Evolutionary conservation across 2,113 vertebrate species (phyloP).

Genomic region (Python bivittatus): DNA sequence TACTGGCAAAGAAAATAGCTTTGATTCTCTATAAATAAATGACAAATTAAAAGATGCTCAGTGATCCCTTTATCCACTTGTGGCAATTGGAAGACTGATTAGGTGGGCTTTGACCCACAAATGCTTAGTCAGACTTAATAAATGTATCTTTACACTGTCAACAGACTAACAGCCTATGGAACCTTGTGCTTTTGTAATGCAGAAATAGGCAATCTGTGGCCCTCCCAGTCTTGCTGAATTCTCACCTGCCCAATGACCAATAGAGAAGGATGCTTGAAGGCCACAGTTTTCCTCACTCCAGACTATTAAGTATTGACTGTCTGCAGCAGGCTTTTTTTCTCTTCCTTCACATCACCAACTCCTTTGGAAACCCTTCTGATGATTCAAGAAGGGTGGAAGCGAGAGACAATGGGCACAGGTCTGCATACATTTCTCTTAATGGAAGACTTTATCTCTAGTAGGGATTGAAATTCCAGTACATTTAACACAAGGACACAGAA

Average conservation of each 20-base stretch:
- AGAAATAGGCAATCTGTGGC: neutral
- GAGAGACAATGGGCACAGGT: neutral
- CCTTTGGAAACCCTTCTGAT: neutral
- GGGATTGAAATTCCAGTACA: conserved; percentile 5
- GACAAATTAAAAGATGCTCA: too few relatives aligned
- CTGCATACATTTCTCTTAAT: neutral
- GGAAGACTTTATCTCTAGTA: conserved; percentile 14
- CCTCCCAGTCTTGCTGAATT: neutral
- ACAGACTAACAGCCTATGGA: neutral
- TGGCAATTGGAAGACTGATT: too few relatives aligned
- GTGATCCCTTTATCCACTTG: too few relatives aligned
- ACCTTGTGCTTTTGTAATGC: neutral
- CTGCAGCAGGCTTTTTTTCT: neutral
- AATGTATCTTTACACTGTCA: neutral
- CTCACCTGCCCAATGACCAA: neutral
- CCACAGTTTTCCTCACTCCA: neutral
- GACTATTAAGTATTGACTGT: neutral
- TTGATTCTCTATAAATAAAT: too few relatives aligned
- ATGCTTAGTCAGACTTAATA: neutral
- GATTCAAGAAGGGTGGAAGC: neutral
- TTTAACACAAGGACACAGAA: conserved; percentile 14
- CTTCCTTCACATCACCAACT: neutral
- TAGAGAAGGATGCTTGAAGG: neutral
- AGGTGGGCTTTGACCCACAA: too few relatives aligned
- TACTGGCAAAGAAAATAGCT: too few relatives aligned